A percentile compares a stretch with the other conserved stretches of the same genome.
Conservation (phyloP, 2,888 invertebrate species). For the Sthenelais limicola region DNA sequence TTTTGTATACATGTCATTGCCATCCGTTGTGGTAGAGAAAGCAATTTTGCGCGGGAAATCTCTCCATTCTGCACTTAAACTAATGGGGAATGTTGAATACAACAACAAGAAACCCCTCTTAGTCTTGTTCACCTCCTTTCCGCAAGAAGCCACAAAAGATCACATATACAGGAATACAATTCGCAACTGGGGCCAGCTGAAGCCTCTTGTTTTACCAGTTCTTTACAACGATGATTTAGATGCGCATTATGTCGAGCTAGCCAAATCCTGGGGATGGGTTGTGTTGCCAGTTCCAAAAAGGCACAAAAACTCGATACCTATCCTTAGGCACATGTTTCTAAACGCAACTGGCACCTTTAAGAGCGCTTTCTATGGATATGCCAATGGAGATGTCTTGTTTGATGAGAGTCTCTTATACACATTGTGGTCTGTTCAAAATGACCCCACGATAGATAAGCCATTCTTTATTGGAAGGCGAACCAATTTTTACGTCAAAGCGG, state of each 20-base stretch:
- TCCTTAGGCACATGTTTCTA: constrained; percentile 61
- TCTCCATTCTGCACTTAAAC: not conserved
- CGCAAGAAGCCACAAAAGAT: not conserved
- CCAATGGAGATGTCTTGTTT: constrained; percentile 63
- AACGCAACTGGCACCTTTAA: constrained; percentile 56
- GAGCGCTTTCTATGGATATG: constrained; percentile 59
- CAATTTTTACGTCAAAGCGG: constrained; percentile 12
- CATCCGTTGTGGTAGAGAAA: constrained; percentile 7
- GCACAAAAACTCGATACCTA: constrained; percentile 50
- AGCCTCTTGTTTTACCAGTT: constrained; percentile 22
- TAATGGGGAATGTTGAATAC: not conserved
- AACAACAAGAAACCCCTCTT: constrained; percentile 3
- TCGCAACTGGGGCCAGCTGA: constrained; percentile 27
- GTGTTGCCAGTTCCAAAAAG: constrained; percentile 27
- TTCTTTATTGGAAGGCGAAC: constrained; percentile 40
- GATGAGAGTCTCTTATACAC: constrained; percentile 47
- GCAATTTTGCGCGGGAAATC: constrained; percentile 1
- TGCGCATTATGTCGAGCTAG: constrained; percentile 3
- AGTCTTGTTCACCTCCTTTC: constrained; percentile 34
- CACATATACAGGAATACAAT: constrained; percentile 32
- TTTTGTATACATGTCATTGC: too few relatives aligned
- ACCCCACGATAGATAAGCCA: not conserved
- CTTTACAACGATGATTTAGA: constrained; percentile 26
- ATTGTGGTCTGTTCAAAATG: not conserved
- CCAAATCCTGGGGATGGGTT: constrained; percentile 38